These are phyloP conservation scores for Hippocampus zosterae DNA, from an alignment of 2,113 vertebrate genomes.

Conservation along the genomic window DNA sequence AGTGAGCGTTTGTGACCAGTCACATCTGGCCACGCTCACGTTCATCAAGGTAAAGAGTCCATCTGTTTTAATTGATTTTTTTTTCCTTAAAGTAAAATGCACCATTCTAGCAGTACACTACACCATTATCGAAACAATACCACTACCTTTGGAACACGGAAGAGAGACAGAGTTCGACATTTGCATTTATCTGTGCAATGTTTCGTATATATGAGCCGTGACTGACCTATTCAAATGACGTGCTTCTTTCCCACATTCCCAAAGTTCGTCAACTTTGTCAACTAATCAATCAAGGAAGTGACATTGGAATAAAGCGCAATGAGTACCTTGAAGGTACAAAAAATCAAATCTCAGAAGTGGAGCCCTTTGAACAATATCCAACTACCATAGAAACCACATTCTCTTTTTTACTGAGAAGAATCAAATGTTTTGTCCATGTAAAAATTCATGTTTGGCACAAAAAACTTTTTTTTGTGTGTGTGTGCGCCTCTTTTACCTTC, in stretches of 20 bases:
- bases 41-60: neutral
- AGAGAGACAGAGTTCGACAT: neutral
- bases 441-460: constrained; percentile 24
- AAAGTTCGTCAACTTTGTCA: neutral
- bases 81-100: neutral
- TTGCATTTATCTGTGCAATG: neutral
- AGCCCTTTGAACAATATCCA: constrained; percentile 34
- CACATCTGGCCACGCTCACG: neutral
- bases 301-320: neutral
- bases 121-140: neutral
- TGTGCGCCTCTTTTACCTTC: constrained; percentile 37
- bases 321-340: constrained; percentile 50
- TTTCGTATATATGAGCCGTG: neutral
- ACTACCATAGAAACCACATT: neutral
- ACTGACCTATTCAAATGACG: neutral
- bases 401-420: neutral
- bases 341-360: constrained; percentile 45
- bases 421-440: neutral
- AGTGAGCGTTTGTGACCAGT: neutral
- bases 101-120: neutral
- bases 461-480: constrained; percentile 55
- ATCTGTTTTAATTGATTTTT: neutral
- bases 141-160: neutral
- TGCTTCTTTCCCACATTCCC: too few relatives aligned
- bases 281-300: neutral